These are phyloP conservation scores for Yponomeuta evonymella DNA, from an alignment of 2,888 invertebrate genomes.

Conservation along the genomic window DNA sequence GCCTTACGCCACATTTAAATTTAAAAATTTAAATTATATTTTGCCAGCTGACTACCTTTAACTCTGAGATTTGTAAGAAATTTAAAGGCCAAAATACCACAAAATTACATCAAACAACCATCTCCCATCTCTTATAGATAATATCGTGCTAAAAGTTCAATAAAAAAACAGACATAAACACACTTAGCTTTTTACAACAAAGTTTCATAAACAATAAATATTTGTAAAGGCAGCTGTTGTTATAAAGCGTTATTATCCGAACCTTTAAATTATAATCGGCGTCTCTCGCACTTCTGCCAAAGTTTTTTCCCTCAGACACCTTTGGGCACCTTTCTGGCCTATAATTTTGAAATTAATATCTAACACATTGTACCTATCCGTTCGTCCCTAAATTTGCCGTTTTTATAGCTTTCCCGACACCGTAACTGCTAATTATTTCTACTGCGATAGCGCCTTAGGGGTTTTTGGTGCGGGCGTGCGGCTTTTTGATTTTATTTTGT, in stretches of 20 bases:
- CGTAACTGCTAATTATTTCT: conserved; percentile 61
- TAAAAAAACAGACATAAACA: conserved; percentile 9
- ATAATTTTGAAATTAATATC: conserved; percentile 73
- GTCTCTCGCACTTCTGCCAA: conserved; percentile 69
- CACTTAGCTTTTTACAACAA: conserved; percentile 8
- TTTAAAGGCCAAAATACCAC: no score
- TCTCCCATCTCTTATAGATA: no score
- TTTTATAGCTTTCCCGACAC: conserved; percentile 63
- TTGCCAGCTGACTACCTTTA: no score
- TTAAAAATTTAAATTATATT: no score
- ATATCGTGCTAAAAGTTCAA: not conserved
- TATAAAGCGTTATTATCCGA: conserved; percentile 55
- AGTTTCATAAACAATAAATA: conserved; percentile 53
- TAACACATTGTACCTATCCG: conserved; percentile 72
- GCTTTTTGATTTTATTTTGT: conserved; percentile 30
- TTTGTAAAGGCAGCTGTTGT: conserved; percentile 69
- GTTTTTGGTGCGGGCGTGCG: conserved; percentile 28
- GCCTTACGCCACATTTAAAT: no score
- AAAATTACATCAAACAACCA: no score
- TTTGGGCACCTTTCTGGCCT: conserved; percentile 54
- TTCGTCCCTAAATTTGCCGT: conserved; percentile 61
- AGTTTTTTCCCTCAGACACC: conserved; percentile 60
- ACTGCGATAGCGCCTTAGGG: conserved; percentile 49
- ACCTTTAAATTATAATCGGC: conserved; percentile 64
- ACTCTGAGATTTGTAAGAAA: no score